These are phyloP conservation scores for Hofmannophila pseudospretella DNA, from an alignment of 2,888 invertebrate genomes.

Conservation along the genomic window DNA sequence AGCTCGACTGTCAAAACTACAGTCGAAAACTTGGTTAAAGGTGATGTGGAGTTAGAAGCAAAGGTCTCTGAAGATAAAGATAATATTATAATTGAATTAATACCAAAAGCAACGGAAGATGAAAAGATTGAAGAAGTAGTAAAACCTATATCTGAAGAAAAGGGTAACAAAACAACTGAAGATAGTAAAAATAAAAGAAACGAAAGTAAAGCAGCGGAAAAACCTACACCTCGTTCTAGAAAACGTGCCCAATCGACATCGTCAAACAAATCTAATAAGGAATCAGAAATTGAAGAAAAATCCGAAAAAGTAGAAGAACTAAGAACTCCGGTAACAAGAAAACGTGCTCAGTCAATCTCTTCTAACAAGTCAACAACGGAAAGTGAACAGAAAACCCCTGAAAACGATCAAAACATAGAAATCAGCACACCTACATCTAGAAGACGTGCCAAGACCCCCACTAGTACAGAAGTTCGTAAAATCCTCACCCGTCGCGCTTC, in stretches of 20 bases:
- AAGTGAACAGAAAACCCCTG: slow-evolving; percentile 34
- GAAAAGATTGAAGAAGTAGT: slow-evolving; percentile 9
- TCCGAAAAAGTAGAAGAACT: slow-evolving; percentile 16
- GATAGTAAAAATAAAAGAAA: too few relatives aligned
- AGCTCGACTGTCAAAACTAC: background rate
- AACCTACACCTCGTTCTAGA: slow-evolving; percentile 12
- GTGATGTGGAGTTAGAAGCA: background rate
- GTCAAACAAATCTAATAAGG: slow-evolving; percentile 20
- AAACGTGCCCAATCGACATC: slow-evolving; percentile 23
- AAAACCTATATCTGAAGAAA: slow-evolving; percentile 5
- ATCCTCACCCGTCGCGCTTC: slow-evolving; percentile 62
- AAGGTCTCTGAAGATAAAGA: background rate
- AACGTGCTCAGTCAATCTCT: slow-evolving; percentile 45
- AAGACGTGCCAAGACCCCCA: slow-evolving; percentile 46
- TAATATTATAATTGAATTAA: background rate
- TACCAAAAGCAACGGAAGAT: background rate
- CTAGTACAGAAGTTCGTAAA: slow-evolving; percentile 46
- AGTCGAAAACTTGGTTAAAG: slow-evolving; percentile 8
- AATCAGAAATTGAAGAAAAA: slow-evolving; percentile 7
- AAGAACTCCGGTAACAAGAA: slow-evolving; percentile 47
- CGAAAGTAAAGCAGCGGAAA: slow-evolving; percentile 4
- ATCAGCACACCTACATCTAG: slow-evolving; percentile 26
- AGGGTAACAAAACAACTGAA: too few relatives aligned
- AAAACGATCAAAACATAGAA: slow-evolving; percentile 19
- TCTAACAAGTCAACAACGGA: slow-evolving; percentile 37